Evolutionary conservation across 2,797 vertebrate genomes (phyloP).

Genomic region (Bucorvus abyssinicus): DNA sequence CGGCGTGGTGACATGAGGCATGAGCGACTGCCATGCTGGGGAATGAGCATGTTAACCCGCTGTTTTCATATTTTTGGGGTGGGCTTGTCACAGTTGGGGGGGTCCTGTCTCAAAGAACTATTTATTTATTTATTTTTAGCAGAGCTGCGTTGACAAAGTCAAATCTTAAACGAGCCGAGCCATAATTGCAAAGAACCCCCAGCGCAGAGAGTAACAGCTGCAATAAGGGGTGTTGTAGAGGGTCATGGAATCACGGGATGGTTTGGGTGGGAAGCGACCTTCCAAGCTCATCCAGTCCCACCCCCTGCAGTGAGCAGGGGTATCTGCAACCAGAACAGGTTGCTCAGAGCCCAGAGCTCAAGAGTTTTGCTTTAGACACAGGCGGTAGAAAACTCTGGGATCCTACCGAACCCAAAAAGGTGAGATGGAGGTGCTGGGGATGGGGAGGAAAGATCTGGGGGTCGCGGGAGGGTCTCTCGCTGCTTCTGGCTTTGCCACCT

Average conservation of each 20-base stretch:
- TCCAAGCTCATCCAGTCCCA: not conserved
- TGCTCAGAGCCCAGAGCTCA: not conserved
- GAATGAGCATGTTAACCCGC: not conserved
- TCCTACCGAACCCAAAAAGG: not conserved
- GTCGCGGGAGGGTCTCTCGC: not conserved
- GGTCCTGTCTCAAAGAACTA: not conserved
- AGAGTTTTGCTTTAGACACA: not conserved
- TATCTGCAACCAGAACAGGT: not conserved
- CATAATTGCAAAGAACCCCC: not conserved
- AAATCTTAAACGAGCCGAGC: not conserved
- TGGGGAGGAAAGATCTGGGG: not conserved
- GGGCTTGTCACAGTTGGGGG: not conserved
- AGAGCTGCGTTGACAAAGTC: not conserved
- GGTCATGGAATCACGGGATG: not conserved
- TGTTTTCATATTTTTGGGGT: not conserved
- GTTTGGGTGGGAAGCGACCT: not conserved
- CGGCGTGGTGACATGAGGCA: not conserved
- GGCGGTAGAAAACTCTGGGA: not conserved
- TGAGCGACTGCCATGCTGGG: not conserved
- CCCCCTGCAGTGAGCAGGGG: not conserved
- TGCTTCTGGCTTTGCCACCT: not conserved
- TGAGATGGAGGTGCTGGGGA: not conserved
- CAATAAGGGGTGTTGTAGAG: not conserved
- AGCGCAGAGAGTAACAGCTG: fast-evolving
- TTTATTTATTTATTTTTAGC: not conserved